Evolutionary conservation across 2,888 invertebrate genomes (phyloP).

Genomic region (Apotomis capreana): DNA sequence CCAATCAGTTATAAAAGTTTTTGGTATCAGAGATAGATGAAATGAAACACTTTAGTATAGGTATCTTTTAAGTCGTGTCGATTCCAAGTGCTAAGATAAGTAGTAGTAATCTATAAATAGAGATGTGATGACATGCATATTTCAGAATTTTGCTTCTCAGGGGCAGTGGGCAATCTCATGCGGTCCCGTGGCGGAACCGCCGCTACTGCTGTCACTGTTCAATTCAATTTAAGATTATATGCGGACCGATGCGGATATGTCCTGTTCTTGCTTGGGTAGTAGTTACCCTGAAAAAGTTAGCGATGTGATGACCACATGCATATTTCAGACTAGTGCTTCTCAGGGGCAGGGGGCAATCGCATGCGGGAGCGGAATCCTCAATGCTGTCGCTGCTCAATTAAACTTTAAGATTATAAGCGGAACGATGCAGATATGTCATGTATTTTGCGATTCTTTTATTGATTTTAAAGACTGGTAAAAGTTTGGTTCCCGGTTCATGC

Average conservation of each 20-base stretch:
- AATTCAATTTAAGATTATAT: slow-evolving; percentile 88
- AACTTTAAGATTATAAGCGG: slow-evolving; percentile 86
- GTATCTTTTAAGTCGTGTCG: neutral
- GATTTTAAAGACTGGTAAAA: neutral
- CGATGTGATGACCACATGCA: slow-evolving; percentile 13
- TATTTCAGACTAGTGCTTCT: slow-evolving; percentile 44
- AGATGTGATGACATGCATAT: slow-evolving; percentile 21
- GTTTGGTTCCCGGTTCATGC: too few species aligned
- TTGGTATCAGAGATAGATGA: slow-evolving; percentile 47
- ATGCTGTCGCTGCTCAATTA: slow-evolving; percentile 82
- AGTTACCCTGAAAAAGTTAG: neutral
- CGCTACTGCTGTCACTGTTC: slow-evolving; percentile 63
- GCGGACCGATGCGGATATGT: slow-evolving; percentile 63
- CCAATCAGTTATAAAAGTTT: too few species aligned
- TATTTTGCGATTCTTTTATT: neutral
- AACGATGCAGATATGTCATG: slow-evolving; percentile 54
- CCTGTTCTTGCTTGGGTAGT: neutral
- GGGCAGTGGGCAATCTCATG: slow-evolving; percentile 51
- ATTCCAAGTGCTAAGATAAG: neutral
- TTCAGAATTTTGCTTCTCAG: slow-evolving; percentile 45
- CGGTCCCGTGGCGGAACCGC: slow-evolving; percentile 45
- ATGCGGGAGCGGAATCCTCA: slow-evolving; percentile 44
- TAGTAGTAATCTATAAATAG: neutral
- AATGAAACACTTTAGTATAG: slow-evolving; percentile 50
- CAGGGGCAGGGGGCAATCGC: slow-evolving; percentile 51